Evolutionary conservation across 2,113 vertebrate genomes (phyloP), one percentile per base, ranked within the genome.

Genomic region (Prunella fulvescens): DNA sequence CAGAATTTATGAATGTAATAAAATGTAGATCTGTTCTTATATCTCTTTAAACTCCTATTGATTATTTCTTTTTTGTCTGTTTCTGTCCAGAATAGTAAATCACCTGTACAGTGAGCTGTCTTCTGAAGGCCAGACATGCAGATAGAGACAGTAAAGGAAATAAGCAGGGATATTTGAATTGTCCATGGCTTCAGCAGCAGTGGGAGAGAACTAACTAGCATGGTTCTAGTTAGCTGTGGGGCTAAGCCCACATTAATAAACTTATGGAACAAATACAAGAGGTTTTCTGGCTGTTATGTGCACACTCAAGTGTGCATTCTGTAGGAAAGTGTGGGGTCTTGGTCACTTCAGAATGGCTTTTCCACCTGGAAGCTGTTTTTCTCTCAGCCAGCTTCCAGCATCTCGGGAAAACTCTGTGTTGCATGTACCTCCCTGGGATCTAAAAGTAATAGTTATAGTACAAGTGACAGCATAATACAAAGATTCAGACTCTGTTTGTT

Each of bases 401-500:
- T 26, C 26, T 85, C 74, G 72, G 66, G 20, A 74, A 76, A 87
- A 54, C 33, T 82, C 19, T 1, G 3, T 26, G 14, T 48, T 73
- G 37, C 45, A 18, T 39, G 14, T 51, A 45, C 19, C 19, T 87
- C 26, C 7, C 8, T 0, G 0, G 42, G 70, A 91, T 77, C 42
- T 80, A 76, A 61, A 91, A 80, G 61, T 58, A 85, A 71, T 64
- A 76, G 53, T 56, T 95, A 78, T 7, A 90, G 45, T 39, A 45
- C 74, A 88, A 82, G 54, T 65, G 53, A 76, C 25, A 85, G 48
- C 0, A 0, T 71, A 82, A 87, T 57, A 92, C 22, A 64, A 86
- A 94, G 76, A 80, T 72, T 90, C 57, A 85, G 74, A 37, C 28
- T 82, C 73, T 42, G 86, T 86, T 94, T 92, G 51, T 91, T 94